Base-by-base conservation (phyloP, 2,113 vertebrate genomes). In the Microtus montanus region DNA sequence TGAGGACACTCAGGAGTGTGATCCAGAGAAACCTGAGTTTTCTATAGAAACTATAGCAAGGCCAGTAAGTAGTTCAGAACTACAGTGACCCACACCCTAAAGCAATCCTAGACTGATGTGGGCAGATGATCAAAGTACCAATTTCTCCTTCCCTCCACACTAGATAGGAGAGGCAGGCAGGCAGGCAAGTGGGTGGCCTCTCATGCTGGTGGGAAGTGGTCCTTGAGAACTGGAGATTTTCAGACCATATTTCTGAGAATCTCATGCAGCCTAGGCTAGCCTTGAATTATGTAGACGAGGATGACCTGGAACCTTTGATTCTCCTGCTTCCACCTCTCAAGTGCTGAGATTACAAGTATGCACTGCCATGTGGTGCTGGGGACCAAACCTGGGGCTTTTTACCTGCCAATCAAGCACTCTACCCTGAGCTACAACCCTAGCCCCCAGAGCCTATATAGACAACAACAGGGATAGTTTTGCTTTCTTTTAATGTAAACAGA, bases 401-500 rank as follows among this genome's bases (percentile, higher is more conserved):
- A 24, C 35, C 47, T 87, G 68, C 68, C 20, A 28, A 2, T 14
- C 8, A 73, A 38, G 13, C 10, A 73, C 68, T 58, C 13, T 2
- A 14, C 49, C 35, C 35, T 41, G 47, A 17, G 24, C n/a, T 73
- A 58, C 66, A 74, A 30, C 49, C 68, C 68, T 15, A 54, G 68
- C 3, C 35, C n/a, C 35, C 49, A 28, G n/a, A 88, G 10, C 24
- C 44, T 15, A 49, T 44, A 12, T 28, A 96, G 82, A 80, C 44
- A 92, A 94, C 88, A 90, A 86, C 1, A 20, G 30, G n/a, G 38
- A 33, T 41, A 80, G 54, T n/a, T 97, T 96, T 92, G 80, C 78
- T 97, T 95, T 87, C 66, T 97, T 98, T 98, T 98, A 98, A 98
- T 98, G 97, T 96, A 97, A 98, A 98, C 92, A 71, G 95, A 95